These are phyloP conservation scores for Lemur catta DNA, from an alignment of 2,797 vertebrate species.

Conservation along the genomic window DNA sequence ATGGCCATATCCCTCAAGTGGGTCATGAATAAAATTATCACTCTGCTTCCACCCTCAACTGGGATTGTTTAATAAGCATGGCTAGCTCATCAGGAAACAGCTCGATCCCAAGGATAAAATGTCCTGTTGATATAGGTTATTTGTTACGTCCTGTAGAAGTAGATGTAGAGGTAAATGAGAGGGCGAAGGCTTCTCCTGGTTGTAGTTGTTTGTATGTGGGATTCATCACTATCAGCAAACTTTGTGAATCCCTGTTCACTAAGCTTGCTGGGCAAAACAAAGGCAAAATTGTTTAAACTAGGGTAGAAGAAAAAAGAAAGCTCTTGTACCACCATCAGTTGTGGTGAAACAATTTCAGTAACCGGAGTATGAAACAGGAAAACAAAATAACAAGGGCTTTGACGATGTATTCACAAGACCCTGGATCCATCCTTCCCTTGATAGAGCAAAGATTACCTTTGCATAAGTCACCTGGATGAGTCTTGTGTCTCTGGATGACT, in stretches of 20 bases:
- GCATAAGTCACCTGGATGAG: neutral
- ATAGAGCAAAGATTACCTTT: neutral
- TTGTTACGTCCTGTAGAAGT: neutral
- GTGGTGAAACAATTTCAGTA: neutral
- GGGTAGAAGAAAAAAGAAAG: neutral
- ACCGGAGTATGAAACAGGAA: neutral
- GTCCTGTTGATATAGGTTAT: neutral
- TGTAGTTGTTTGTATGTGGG: neutral
- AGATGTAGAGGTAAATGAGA: neutral
- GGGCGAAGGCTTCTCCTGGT: neutral
- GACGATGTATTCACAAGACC: neutral
- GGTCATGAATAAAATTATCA: neutral
- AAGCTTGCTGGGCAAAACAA: neutral
- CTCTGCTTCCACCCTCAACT: neutral
- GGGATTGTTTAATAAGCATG: neutral
- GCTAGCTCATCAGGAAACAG: neutral
- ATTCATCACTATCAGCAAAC: neutral
- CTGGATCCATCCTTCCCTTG: neutral
- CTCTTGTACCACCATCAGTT: neutral
- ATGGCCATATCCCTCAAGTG: neutral
- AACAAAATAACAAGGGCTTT: neutral
- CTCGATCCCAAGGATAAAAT: neutral
- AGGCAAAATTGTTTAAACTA: neutral
- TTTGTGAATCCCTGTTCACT: neutral
- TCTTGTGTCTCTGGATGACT: neutral